Base-by-base conservation (phyloP, 2,888 invertebrate species). In the Hirtodrosophila histrioides region DNA sequence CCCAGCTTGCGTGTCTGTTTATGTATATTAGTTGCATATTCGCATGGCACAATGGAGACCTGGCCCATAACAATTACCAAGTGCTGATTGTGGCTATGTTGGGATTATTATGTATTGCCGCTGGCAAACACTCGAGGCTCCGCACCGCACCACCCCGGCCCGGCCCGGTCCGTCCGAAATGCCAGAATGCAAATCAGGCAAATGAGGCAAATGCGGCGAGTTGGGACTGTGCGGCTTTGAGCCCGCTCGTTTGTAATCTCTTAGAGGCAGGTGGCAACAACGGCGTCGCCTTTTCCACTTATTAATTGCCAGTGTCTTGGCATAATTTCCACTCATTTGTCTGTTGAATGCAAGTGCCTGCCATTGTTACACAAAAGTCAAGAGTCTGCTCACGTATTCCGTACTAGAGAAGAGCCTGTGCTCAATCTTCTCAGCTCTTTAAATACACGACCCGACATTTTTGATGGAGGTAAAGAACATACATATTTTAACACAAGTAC, bases 291-390 rank as follows among this genome's bases (percentile, higher is more conserved):
- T 77, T 68, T 83, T 69, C 50, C 63, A 80, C 88, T 83, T 86
- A 83, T 83, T 88, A 83, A 83, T 83, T 83, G 88, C 84, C 87
- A 69, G 82, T 84, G 88, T 88, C 82, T 83, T 83, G 88, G 86
- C 88, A 83, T 83, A 83, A 88, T 83, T 88, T 88, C 60, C 78
- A 88, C 84, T 79, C 86, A 88, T 83, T 83, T 83, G 82, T 83
- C 82, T 83, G 86, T 66, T 73, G 88, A 78, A 78, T 82, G 88
- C 86, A 82, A 87, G 83, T 85, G 82, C 66, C 64, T 67, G 60
- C 65, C 65, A 85, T 85, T 85, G 82, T 84, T 69, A 63, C 39
- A 58, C 62, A 69, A 65, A 68, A 65, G 87, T 68, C 81, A 66
- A 82, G 86, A 85, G 57, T 70, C 86, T 61, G 64, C 83, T 85